Evolutionary conservation across 2,888 invertebrate genomes (phyloP).

Genomic region (Drosophila dives): DNA sequence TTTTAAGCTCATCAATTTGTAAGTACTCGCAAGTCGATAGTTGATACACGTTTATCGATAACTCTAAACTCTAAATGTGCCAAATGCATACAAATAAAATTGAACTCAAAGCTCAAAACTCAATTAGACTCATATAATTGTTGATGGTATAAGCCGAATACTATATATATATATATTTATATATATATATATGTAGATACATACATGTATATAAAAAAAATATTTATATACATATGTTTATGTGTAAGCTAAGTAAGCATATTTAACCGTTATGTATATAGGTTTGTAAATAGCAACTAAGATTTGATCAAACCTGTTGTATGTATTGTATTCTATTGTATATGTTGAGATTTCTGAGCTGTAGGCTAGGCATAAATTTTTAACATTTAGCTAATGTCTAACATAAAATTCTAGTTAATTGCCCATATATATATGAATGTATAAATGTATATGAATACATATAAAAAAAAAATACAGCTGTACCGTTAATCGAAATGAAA

Average conservation of each 20-base stretch:
- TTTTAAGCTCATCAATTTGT: slow-evolving; percentile 29
- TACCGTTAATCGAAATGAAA: slow-evolving; percentile 36
- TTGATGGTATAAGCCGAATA: slow-evolving; percentile 35
- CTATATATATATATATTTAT: background rate
- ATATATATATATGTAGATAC: slow-evolving; percentile 19
- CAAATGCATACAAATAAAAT: no score
- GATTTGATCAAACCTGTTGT: slow-evolving; percentile 45
- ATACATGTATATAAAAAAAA: background rate
- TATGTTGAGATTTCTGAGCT: slow-evolving; percentile 40
- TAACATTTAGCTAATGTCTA: slow-evolving; percentile 55
- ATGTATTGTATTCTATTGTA: slow-evolving; percentile 24
- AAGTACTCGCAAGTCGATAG: slow-evolving; percentile 17
- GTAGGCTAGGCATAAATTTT: slow-evolving; percentile 69
- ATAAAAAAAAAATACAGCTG: slow-evolving; percentile 11
- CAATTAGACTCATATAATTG: slow-evolving; percentile 61
- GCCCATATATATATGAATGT: background rate
- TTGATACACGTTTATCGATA: slow-evolving; percentile 10
- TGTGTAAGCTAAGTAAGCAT: slow-evolving; percentile 5
- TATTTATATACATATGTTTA: background rate
- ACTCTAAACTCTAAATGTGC: no score
- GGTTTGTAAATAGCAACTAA: slow-evolving; percentile 48
- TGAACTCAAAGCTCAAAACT: slow-evolving; percentile 59
- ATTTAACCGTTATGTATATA: slow-evolving; percentile 28
- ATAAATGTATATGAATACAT: background rate
- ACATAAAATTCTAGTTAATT: slow-evolving; percentile 41